Base-by-base conservation (phyloP, 2,797 vertebrate genomes). In the Nannoperca australis region DNA sequence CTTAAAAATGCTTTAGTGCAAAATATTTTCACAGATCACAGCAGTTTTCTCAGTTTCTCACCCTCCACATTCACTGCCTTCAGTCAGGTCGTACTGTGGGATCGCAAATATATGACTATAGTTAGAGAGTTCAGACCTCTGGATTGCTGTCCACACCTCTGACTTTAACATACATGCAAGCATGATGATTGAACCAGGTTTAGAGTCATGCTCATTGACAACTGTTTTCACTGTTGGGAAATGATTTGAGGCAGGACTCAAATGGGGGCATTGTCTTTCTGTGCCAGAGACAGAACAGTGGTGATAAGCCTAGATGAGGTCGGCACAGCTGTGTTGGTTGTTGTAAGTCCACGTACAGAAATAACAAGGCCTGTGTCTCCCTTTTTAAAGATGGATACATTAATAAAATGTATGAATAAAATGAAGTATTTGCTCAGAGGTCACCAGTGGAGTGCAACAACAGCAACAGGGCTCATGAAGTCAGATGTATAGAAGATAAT, bases 21-120 rank as follows among this genome's bases (percentile, higher is more conserved):
- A 24, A 38, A 64, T 22, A 36, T 59, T 60, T 78, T 55, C 20
- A 36, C 17, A 36, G n/a, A 27, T 50, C 61, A 34, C 24, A 59
- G 65, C 44, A n/a, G 22, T 27, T 66, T 49, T 49, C 54, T 50
- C 18, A 24, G 27, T 15, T 50, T 2, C 2, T 0, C 36, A 15
- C 38, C 15, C 9, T 36, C 32, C 24, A 22, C 22, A 20, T 42
- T 32, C 38, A 3, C 5, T 11, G 56, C 56, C 12, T 55, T 27
- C 9, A 51, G 50, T 60, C 50, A 11, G 40, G 18, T 38, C 24
- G 17, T 27, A 7, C 50, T 53, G 11, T 44, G 12, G 22, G 12
- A 27, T 60, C 3, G 3, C 2, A 7, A 55, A 56, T 63, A 58
- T 44, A 49, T 58, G 18, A 50, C 18, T 5, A 54, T 13, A 38